phyloP scores from a whole-genome alignment of 2,797 vertebrate species.

The Alauda arvensis region DNA sequence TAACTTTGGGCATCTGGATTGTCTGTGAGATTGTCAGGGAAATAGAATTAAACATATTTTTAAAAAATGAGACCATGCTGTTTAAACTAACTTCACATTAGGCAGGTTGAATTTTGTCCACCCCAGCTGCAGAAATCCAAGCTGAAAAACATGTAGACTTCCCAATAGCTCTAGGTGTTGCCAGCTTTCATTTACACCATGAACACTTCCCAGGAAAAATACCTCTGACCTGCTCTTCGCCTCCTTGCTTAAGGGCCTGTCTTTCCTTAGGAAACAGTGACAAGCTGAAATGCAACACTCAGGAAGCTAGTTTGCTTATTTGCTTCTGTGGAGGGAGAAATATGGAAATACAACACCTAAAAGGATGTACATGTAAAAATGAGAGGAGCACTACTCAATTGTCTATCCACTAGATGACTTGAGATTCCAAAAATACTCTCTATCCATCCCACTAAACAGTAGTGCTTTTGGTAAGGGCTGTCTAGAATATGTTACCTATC shows the following conservation, averaged over 20 bases:
- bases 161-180: not conserved
- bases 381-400: not conserved
- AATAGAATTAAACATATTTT: not conserved
- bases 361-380: not conserved
- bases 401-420: not conserved
- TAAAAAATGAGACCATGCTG: not conserved
- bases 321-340: not conserved
- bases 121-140: not conserved
- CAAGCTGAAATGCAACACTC: not conserved
- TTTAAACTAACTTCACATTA: not conserved
- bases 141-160: not conserved
- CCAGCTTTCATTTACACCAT: not conserved
- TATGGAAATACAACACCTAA: not conserved
- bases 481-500: not conserved
- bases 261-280: not conserved
- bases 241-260: not conserved
- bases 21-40: not conserved
- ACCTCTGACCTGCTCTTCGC: slow-evolving; percentile 6
- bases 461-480: not conserved
- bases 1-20: not conserved
- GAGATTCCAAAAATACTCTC: not conserved
- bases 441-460: rapidly evolving
- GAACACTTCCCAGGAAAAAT: slow-evolving; percentile 14
- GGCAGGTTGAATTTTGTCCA: not conserved
- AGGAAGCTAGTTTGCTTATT: not conserved